Evolutionary conservation across 2,113 vertebrate genomes (phyloP), one percentile per base, ranked within the genome.

Genomic region (Nycticorax nycticorax): DNA sequence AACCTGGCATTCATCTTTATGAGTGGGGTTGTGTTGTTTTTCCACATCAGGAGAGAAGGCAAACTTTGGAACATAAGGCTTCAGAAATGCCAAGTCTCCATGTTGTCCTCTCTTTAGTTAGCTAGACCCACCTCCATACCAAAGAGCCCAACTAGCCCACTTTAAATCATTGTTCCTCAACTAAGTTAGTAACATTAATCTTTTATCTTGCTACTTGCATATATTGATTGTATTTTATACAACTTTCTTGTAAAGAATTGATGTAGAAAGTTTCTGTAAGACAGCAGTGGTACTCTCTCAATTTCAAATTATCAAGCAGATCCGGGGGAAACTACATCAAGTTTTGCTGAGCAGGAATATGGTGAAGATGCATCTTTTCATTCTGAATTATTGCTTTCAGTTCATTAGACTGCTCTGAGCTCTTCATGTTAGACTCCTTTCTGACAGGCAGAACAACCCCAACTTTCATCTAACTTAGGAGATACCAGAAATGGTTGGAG

Each of bases 291-390:
- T 78, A 72, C 50, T 71, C 52, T 79, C 88, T 74, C 83, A 85
- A 75, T 82, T 96, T 92, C 85, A 85, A 93, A 90, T 94, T 87
- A 84, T 47, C 75, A 76, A 47, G 37, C 57, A 90, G 68, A 83
- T 47, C n/a, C 48, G 35, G n/a, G 59, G 77, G 20, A 92, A 95
- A 78, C 20, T 45, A 16, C 8, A 28, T 59, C 37, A 57, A 39
- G 32, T 85, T 89, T 80, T 93, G 85, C 33, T 93, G 72, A 82
- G 53, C 11, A 48, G 47, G 15, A 78, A 21, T 53, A 73, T 82
- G 45, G 23, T 63, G 24, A 56, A 74, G 41, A 69, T 43, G 27
- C 14, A 19, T 14, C 50, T 94, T 85, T 89, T 91, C 16, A 53
- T 92, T 94, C 74, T 87, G 52, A 63, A 47, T 93, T 75, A 59